These are phyloP conservation scores for Drosophila kanapiae DNA, from an alignment of 1,140 invertebrate genomes.

Conservation along the genomic window DNA sequence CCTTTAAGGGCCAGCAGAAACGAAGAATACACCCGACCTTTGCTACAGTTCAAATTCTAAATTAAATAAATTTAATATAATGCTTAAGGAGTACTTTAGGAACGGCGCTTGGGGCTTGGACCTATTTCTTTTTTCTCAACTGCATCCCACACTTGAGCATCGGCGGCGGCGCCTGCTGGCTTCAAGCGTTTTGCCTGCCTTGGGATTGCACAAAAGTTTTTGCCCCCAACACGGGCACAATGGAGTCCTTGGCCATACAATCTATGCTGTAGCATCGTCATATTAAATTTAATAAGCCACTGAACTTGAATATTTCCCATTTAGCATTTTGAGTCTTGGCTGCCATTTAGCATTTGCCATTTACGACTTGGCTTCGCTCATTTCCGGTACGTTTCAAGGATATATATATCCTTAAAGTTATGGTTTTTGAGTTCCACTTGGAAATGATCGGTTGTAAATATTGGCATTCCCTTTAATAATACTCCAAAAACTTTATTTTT, in stretches of 20 bases:
- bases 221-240: constrained; percentile 22
- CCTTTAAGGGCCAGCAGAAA: no score
- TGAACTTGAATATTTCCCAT: constrained; percentile 62
- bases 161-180: constrained; percentile 47
- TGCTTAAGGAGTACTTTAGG: neutral
- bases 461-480: no score
- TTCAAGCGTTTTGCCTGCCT: constrained; percentile 34
- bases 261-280: constrained; percentile 28
- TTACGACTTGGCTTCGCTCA: constrained; percentile 20
- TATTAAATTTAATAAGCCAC: constrained; percentile 69
- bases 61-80: neutral
- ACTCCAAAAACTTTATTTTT: neutral
- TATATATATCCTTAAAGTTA: no score
- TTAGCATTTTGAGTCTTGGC: constrained; percentile 13
- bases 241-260: constrained; percentile 4
- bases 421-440: neutral
- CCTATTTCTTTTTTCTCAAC: constrained; percentile 1
- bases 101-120: neutral
- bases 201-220: constrained; percentile 47
- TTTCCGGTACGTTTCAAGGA: constrained; percentile 10
- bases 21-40: no score
- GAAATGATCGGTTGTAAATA: neutral
- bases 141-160: constrained; percentile 34
- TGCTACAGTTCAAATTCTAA: no score
- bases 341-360: constrained; percentile 29